Evolutionary conservation across 92 coral and sea anemone species (phyloP).

Genomic region (Paramuricea clavata): DNA sequence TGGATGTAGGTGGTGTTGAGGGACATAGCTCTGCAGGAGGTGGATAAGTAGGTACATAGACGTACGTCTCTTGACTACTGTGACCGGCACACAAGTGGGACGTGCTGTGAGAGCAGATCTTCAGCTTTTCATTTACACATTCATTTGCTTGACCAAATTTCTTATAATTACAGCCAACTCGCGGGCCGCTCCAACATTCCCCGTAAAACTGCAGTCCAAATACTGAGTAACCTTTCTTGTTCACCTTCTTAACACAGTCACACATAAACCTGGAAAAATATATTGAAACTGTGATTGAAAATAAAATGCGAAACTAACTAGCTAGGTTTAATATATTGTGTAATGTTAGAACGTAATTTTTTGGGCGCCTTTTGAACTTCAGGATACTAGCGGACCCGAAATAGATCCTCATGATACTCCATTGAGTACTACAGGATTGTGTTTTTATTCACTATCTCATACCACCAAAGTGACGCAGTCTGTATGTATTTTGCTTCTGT

Average conservation of each 20-base stretch:
- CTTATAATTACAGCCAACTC: constrained; percentile 35
- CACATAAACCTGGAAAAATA: constrained; percentile 21
- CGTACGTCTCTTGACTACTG: constrained; percentile 9
- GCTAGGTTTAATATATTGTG: no score
- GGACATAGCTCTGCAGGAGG: constrained; percentile 23
- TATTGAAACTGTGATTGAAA: not conserved
- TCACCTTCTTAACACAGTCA: constrained; percentile 18
- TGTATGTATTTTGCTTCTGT: no score
- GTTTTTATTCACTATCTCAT: no score
- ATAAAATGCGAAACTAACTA: no score
- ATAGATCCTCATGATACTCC: not conserved
- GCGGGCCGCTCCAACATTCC: constrained; percentile 49
- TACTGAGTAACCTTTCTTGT: constrained; percentile 17
- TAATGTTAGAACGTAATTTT: no score
- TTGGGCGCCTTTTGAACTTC: not conserved
- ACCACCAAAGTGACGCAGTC: no score
- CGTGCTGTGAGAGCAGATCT: constrained; percentile 14
- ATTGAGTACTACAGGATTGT: no score
- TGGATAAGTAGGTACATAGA: constrained; percentile 31
- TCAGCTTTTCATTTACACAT: constrained; percentile 22
- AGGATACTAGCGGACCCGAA: not conserved
- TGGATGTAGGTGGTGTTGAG: constrained; percentile 4
- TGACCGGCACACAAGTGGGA: constrained; percentile 22
- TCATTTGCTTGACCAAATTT: constrained; percentile 19
- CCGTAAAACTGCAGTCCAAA: constrained; percentile 49